These are phyloP conservation scores for Halichoeres trimaculatus DNA, from an alignment of 2,113 vertebrate genomes.

Conservation along the genomic window DNA sequence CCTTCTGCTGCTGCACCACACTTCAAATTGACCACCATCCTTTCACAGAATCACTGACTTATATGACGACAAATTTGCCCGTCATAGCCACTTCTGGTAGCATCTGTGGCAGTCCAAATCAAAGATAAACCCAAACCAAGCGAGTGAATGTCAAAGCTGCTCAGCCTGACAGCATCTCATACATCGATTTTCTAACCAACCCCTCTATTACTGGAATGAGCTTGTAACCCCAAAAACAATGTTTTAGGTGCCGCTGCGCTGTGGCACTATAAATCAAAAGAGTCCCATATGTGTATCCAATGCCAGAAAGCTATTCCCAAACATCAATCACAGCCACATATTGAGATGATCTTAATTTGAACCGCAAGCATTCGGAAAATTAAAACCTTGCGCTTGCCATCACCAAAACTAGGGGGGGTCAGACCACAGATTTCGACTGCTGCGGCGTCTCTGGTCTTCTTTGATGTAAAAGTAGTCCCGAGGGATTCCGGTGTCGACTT, in stretches of 20 bases:
- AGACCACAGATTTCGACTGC: slow-evolving; percentile 78
- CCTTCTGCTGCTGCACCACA: slow-evolving; percentile 51
- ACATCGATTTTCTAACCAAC: slow-evolving; percentile 70
- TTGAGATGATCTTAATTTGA: slow-evolving; percentile 82
- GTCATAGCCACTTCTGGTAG: slow-evolving; percentile 32
- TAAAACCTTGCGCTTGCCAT: slow-evolving; percentile 80
- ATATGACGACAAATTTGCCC: slow-evolving; percentile 29
- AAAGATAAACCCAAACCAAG: slow-evolving; percentile 40
- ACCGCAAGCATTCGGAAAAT: slow-evolving; percentile 84
- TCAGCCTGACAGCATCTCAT: slow-evolving; percentile 41
- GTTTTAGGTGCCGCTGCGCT: slow-evolving; percentile 63
- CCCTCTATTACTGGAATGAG: slow-evolving; percentile 69
- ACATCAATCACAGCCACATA: slow-evolving; percentile 83
- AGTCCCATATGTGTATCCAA: slow-evolving; percentile 74
- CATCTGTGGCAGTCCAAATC: slow-evolving; percentile 29
- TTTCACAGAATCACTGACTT: slow-evolving; percentile 35
- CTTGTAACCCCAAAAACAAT: slow-evolving; percentile 63
- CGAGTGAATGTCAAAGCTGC: slow-evolving; percentile 41
- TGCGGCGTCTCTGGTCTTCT: slow-evolving; percentile 68
- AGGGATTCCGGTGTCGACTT: slow-evolving; percentile 63
- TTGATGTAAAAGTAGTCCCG: slow-evolving; percentile 77
- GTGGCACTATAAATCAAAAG: slow-evolving; percentile 75
- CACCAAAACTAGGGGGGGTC: slow-evolving; percentile 56
- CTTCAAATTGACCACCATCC: slow-evolving; percentile 41
- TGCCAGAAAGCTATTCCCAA: slow-evolving; percentile 78